Base-by-base conservation (phyloP, 2,797 vertebrate genomes). In the Centroberyx gerrardi region DNA sequence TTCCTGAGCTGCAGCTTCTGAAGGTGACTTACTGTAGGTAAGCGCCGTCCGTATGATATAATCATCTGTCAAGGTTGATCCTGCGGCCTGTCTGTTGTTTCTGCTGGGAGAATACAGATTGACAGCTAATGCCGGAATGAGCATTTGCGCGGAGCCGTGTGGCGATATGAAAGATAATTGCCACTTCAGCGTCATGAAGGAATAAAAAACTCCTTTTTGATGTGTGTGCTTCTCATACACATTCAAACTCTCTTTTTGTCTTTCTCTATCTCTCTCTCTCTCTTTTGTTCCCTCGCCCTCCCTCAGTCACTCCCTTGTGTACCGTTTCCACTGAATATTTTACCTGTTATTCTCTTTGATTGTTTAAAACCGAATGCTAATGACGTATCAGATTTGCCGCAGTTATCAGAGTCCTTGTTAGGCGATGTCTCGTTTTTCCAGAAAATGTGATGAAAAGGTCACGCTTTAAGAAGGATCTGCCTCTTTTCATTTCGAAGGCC, bases 51-150 rank as follows among this genome's bases (percentile, higher is more conserved):
- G 1, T 46, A 38, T 28, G 55, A 81, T 70, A 59, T 78, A 63
- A 88, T 87, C 69, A 74, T 64, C 72, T 75, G 85, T 88, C 87
- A 87, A 36, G 70, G 48, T 52, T 5, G 51, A 87, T 85, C 13
- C 12, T 46, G 31, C 0, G 42, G 70, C 65, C 83, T 64, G 87
- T 81, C 81, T 64, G 80, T 78, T 49, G 62, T 64, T 78, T 27
- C 29, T 36, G 65, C 67, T 2, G 55, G 12, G 9, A 61, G 65
- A 62, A 75, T 5, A 42, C 56, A 33, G 76, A 73, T 5, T 72
- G 85, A 82, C 81, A 76, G 76, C 17, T 59, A 33, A 64, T 5
- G 56, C 74, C 2, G 48, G 36, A 52, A 68, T 68, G 69, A 62
- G 51, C 40, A 7, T 63, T 65, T 15, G 68, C 29, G 65, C 62